These are phyloP conservation scores for Zonotrichia albicollis DNA, from an alignment of 2,797 vertebrate species.

Conservation along the genomic window DNA sequence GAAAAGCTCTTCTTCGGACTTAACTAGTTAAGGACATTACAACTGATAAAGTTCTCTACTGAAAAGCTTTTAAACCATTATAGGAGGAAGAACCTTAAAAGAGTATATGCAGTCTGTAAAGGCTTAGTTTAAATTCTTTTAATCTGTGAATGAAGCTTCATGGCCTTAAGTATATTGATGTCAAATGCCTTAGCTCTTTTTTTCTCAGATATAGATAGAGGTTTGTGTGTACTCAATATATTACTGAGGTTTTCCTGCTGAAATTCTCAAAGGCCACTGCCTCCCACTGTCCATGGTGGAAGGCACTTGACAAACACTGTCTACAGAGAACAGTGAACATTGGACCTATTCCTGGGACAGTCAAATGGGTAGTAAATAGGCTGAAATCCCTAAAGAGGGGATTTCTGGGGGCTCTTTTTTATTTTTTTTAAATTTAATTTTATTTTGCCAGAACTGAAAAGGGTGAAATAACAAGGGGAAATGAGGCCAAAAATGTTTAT, in stretches of 20 bases:
- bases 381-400: background rate
- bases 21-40: background rate
- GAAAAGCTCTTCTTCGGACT: background rate
- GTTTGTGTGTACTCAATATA: background rate
- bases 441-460: background rate
- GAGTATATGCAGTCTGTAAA: background rate
- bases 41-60: background rate
- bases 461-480: background rate
- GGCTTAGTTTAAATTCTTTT: background rate
- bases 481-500: background rate
- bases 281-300: background rate
- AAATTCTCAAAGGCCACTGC: background rate
- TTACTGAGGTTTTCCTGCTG: background rate
- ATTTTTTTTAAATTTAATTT: background rate
- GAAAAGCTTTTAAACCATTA: background rate
- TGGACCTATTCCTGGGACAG: background rate
- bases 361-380: background rate
- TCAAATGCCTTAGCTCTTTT: background rate
- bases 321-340: background rate
- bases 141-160: background rate
- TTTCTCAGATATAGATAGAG: background rate
- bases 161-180: background rate
- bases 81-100: background rate
- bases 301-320: background rate
- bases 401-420: background rate